A percentile compares a stretch with the other conserved stretches of the same genome.
Conservation (phyloP, 2,113 vertebrate genomes). For the Carollia perspicillata region DNA sequence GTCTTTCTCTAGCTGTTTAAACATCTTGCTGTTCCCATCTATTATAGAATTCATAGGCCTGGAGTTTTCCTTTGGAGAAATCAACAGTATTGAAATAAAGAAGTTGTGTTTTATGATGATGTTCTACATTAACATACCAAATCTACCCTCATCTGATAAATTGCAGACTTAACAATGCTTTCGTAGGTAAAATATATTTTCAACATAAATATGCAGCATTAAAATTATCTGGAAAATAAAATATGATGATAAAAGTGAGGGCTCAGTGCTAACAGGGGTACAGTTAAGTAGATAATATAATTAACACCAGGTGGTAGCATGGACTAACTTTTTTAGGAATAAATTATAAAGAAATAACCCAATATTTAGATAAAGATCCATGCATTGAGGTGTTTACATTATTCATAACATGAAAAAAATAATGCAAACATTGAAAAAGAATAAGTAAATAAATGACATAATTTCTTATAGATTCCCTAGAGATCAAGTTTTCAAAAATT, state of each 20-base stretch:
- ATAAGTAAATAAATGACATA: not conserved
- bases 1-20: slow-evolving; percentile 53
- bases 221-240: slow-evolving; percentile 40
- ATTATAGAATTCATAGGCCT: slow-evolving; percentile 49
- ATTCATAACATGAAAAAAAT: not conserved
- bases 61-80: slow-evolving; percentile 59
- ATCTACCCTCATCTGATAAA: not conserved
- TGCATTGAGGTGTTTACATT: not conserved
- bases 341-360: not conserved
- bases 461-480: not conserved
- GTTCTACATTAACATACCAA: not conserved
- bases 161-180: not conserved
- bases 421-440: not conserved
- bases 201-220: slow-evolving; percentile 10
- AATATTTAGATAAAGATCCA: not conserved
- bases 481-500: slow-evolving; percentile 13
- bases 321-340: not conserved
- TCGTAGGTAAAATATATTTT: slow-evolving; percentile 5
- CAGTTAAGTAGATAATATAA: not conserved
- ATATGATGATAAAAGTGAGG: not conserved
- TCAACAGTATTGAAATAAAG: slow-evolving; percentile 1
- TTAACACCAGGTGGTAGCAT: not conserved
- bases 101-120: not conserved
- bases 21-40: slow-evolving; percentile 50
- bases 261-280: not conserved